Evolutionary conservation across 2,888 invertebrate species (phyloP), one percentile per base, ranked within the genome.

Genomic region (Drosophila tanythrix): DNA sequence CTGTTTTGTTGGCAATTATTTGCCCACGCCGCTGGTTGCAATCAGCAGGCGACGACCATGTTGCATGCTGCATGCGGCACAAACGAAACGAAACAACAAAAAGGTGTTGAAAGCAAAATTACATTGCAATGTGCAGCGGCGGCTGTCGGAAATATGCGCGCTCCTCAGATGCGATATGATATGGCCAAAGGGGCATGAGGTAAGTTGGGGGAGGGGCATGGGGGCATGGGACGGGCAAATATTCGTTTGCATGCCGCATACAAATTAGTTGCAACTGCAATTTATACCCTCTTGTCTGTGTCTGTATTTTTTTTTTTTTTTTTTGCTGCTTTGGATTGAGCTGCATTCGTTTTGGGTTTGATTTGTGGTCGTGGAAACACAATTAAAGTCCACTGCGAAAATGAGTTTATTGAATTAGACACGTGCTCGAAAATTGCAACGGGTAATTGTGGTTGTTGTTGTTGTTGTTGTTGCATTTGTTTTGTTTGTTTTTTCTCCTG

Each of bases 71-170:
- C 79, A 74, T 72, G 76, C 73, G 58, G 72, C 73, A 67, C 68
- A 46, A 46, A 7, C 46, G 46, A 46, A 46, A 43, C 21, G 15
- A 46, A 21, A 40, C 15, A 56, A 56, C 61, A 60, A 76, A 82
- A 86, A 88, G 87, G 87, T 88, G 87, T 88, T 88, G 87, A 88
- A 88, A 88, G 90, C 87, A 83, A 88, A 87, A 88, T 88, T 90
- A 89, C 90, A 88, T 87, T 86, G 89, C 83, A 78, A 77, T 81
- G 83, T 66, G 77, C 79, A 74, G 56, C 75, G 67, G 65, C 81
- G 77, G 59, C 73, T 81, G 89, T 84, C 89, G 89, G 88, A 84
- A 84, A 89, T 83, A 87, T 82, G 81, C 83, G 70, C 81, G 65
- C 81, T 76, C 70, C 64, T 76, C 66, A 79, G 88, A 89, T 85